phyloP scores from a whole-genome alignment of 2,797 vertebrate genomes.

The Serranus cabrilla region DNA sequence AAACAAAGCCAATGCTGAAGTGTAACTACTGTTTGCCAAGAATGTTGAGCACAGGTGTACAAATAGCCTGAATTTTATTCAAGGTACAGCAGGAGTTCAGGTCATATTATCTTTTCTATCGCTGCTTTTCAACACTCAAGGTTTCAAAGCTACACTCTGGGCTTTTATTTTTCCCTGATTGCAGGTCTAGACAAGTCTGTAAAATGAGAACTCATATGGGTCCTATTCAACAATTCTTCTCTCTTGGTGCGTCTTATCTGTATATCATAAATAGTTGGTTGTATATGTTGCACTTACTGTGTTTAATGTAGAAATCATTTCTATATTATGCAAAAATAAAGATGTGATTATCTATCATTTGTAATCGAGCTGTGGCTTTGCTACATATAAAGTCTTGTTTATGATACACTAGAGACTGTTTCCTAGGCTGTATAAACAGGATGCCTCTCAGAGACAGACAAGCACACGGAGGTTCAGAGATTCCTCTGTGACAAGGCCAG shows the following conservation, averaged over 20 bases:
- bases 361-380: conserved; percentile 6
- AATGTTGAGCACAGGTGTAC: conserved; percentile 16
- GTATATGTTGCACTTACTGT: conserved; percentile 13
- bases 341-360: conserved; percentile 9
- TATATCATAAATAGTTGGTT: conserved; percentile 2
- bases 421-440: conserved; percentile 71
- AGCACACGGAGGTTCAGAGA: conserved; percentile 53
- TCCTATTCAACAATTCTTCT: background rate
- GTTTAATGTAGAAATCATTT: conserved; percentile 40
- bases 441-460: conserved; percentile 61
- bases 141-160: conserved; percentile 15
- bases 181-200: conserved; percentile 46
- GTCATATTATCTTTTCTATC: conserved; percentile 33
- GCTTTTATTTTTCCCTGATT: conserved; percentile 30
- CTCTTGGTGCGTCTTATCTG: conserved; percentile 6
- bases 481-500: conserved; percentile 69
- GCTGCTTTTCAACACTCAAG: conserved; percentile 32
- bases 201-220: background rate
- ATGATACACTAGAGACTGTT: conserved; percentile 53
- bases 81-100: conserved; percentile 11
- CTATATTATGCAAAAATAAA: conserved; percentile 22
- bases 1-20: conserved; percentile 4
- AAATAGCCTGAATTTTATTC: conserved; percentile 28
- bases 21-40: background rate
- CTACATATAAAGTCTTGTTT: conserved; percentile 57